Base-by-base conservation (phyloP, 2,113 vertebrate species). In the Channa argus region DNA sequence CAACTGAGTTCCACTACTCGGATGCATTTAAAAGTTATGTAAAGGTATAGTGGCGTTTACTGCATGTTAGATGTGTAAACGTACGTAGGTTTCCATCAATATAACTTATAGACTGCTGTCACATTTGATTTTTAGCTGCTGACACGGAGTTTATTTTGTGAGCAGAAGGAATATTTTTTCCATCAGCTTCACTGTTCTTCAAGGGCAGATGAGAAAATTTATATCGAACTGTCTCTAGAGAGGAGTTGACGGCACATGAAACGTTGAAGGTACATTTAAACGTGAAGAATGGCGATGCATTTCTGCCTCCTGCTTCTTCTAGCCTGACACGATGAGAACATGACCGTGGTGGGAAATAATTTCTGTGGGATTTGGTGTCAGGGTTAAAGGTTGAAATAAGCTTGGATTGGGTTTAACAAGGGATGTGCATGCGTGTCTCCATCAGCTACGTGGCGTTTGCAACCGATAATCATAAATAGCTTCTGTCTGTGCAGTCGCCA, bases 381-480 rank as follows among this genome's bases (percentile, higher is more conserved):
- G 46, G 52, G 70, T 79, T 86, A 24, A 79, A 61, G 66, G 79
- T 82, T 74, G 64, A 71, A 82, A 80, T 68, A 66, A 72, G 7
- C n/a, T 60, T n/a, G 6, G 38, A 65, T 3, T 3, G 34, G 50
- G 55, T 77, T 61, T 69, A 68, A 63, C 14, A 1, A 15, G 0
- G 36, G 9, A 38, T 62, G 52, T 41, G 39, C 24, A 9, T 37
- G 66, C 67, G 47, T 70, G 3, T 34, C 34, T 4, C 34, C 54
- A 5, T 1, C 73, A 39, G 63, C 49, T n/a, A 15, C 0, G 41
- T 5, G 12, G 68, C 82, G 84, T 84, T 88, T 63, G 44, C 5
- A 8, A 59, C 79, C 77, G 90, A 88, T 92, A 78, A 92, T 88
- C 87, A 74, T 65, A 90, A 90, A 90, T 84, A 49, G 70, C 72